Conservation (phyloP, 2,113 vertebrate species). For the Neolamprologus kungweensis region DNA sequence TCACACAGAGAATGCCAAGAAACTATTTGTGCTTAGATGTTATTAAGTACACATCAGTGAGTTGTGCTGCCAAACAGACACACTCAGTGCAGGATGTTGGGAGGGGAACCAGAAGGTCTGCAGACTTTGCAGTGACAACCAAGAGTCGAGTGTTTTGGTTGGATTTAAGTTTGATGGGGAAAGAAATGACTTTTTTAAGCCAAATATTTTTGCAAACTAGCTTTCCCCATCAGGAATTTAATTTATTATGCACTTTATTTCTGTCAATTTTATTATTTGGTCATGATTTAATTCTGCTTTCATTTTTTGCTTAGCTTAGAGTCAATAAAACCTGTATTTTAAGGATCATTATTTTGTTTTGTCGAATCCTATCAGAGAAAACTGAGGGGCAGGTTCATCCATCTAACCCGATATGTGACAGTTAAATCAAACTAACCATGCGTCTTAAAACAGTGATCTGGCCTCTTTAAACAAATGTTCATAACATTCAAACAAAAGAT, state of each 20-base stretch:
- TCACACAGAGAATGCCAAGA: neutral
- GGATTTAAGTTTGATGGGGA: neutral
- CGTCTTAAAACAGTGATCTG: neutral
- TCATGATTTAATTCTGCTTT: neutral
- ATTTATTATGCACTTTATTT: neutral
- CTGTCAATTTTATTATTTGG: neutral
- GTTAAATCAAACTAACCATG: neutral
- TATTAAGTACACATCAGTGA: neutral
- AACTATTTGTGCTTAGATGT: neutral
- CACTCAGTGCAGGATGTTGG: neutral
- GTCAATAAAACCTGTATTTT: neutral
- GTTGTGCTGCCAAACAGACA: neutral
- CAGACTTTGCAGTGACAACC: neutral
- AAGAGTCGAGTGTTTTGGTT: neutral
- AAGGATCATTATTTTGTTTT: neutral
- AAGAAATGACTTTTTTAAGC: neutral
- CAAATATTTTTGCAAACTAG: neutral
- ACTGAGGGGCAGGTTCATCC: neutral
- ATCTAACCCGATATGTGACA: neutral
- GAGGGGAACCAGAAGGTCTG: neutral
- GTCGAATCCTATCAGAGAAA: neutral
- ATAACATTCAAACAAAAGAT: neutral
- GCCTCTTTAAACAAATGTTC: neutral
- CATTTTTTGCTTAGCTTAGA: neutral
- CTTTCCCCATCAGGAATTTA: neutral